Base-by-base conservation (phyloP, 2,113 vertebrate genomes). In the Vicugna pacos region DNA sequence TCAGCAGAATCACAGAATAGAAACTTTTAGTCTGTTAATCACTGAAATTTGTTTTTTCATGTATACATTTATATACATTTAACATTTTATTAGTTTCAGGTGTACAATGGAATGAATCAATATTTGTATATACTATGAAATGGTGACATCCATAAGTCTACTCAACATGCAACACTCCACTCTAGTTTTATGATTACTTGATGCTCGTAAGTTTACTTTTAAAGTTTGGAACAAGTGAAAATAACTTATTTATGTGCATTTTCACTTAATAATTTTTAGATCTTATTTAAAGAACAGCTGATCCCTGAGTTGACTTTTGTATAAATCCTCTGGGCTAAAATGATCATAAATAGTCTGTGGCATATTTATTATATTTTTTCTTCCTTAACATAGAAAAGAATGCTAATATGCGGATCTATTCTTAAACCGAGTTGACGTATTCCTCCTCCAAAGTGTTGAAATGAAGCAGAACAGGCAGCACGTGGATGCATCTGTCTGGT, bases 181-280 rank as follows among this genome's bases (percentile, higher is more conserved):
- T 54, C 28, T 72, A 94, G 85, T 75, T 87, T 93, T 76, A 60
- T 85, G 94, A 67, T 95, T 97, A 2, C 0, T 69, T 97, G 84
- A 94, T 97, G 73, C 35, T 97, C 97, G 28, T 91, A 92, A 97
- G 75, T 96, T 98, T 98, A 97, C 89, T 95, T 98, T 98, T 97
- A 97, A 97, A 93, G 96, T 97, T 98, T 95, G 96, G 73, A 69
- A 95, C 72, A 94, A 93, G 42, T 95, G 76, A 94, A 98, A 97
- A 94, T 17, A 80, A 97, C 97, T 98, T 97, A 95, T 98, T 97
- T 96, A 89, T 93, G 70, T 89, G 87, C 76, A 95, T 97, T 97
- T 97, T 95, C 87, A 91, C 84, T 97, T 97, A 89, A 5, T 97
- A 89, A 91, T 97, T 96, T 97, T 17, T 75, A 97, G 95, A 70